Evolutionary conservation across 2,888 invertebrate genomes (phyloP), one percentile per base, ranked within the genome.

Genomic region (Leistus spinibarbis): DNA sequence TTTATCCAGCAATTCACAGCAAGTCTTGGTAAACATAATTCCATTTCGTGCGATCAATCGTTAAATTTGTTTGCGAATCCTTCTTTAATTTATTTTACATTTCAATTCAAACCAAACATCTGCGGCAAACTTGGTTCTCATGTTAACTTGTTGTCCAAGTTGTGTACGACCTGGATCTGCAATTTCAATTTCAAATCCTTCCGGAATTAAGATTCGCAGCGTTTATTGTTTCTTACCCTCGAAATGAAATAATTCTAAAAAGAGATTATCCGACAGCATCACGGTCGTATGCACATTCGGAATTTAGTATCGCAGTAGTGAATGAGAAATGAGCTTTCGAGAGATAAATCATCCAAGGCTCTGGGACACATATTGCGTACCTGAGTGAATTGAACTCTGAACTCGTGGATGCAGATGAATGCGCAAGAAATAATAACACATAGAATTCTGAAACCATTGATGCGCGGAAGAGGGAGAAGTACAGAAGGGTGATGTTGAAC

Each of bases 191-290:
- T 71, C 64, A 71, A 71, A 71, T 71, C 71, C 63, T 19, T 23
- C 24, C 54, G 63, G 63, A 20, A 70, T 71, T 64, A 71, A 27
- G 9, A 17, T 20, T 20, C 60, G 13, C 54, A 13, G 63, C 54
- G 71, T 71, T 71, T 71, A 71, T 23, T 70, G 62, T 27, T 62
- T 20, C 17, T n/a, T 17, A 60, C 17, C 60, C 71, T 19, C 53
- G 53, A 63, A 71, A 71, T 71, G 71, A 71, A 71, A 64, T 71
- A 71, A 71, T 71, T 71, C 64, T 64, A 71, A 54, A 71, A 71
- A 64, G 64, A 53, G 71, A 71, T 71, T 71, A 71, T 71, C 64
- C 71, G 64, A 54, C 10, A 71, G 54, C 64, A 63, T 71, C 64
- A 71, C 54, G 17, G 22, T 19, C 17, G 19, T 20, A 60, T 60